A percentile compares a stretch with the other conserved stretches of the same genome.
These are phyloP conservation scores for Coenonympha glycerion DNA, from an alignment of 2,888 invertebrate species.

Conservation along the genomic window DNA sequence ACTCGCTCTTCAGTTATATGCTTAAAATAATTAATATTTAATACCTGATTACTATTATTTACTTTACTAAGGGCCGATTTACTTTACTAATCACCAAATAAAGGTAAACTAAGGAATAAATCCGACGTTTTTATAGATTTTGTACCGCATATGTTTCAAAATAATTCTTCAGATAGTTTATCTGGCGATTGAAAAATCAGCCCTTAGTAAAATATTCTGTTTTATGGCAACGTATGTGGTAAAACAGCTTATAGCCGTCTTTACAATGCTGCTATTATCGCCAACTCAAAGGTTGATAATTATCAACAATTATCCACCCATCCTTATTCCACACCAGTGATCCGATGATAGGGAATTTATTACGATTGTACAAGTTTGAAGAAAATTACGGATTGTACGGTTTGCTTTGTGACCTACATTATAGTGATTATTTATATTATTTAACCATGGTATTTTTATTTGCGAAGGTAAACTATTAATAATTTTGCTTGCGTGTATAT, in stretches of 20 bases:
- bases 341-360: slow-evolving; percentile 26
- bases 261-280: slow-evolving; percentile 19
- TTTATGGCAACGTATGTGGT: neutral
- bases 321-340: slow-evolving; percentile 17
- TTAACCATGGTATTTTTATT: neutral
- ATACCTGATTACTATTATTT: too few relatives aligned
- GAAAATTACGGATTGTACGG: slow-evolving; percentile 11
- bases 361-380: slow-evolving; percentile 19
- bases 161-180: too few relatives aligned
- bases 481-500: slow-evolving; percentile 1
- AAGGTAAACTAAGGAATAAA: too few relatives aligned
- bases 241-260: slow-evolving; percentile 7
- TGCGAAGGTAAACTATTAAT: neutral
- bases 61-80: too few relatives aligned
- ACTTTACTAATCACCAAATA: too few relatives aligned
- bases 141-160: too few relatives aligned
- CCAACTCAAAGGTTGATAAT: slow-evolving; percentile 21
- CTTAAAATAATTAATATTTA: too few relatives aligned
- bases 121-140: too few relatives aligned
- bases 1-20: too few relatives aligned
- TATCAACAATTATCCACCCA: slow-evolving; percentile 6
- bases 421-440: too few relatives aligned
- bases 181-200: too few relatives aligned
- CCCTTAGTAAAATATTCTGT: neutral
- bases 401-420: slow-evolving; percentile 8